Conservation (phyloP, 2,113 vertebrate species). For the Naja naja region DNA sequence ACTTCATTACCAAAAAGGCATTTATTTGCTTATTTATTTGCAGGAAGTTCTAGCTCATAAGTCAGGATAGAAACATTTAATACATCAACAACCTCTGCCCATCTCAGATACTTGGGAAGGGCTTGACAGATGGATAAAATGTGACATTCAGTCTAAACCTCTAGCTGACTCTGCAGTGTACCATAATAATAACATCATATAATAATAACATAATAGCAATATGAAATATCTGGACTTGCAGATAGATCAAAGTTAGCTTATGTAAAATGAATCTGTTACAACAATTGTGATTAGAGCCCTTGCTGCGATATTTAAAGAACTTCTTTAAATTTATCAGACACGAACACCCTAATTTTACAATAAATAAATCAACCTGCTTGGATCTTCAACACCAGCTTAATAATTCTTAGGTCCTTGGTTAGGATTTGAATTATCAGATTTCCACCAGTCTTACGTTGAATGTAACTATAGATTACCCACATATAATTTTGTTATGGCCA, state of each 20-base stretch:
- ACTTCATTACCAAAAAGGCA: neutral
- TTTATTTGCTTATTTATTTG: neutral
- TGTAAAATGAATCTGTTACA: no score
- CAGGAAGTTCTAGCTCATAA: neutral
- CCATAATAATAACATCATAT: neutral
- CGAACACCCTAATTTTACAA: neutral
- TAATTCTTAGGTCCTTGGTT: neutral
- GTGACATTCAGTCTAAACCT: no score
- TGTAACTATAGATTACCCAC: neutral
- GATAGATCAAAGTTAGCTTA: no score
- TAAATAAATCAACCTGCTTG: neutral
- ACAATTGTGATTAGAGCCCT: no score
- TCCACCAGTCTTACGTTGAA: neutral
- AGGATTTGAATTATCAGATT: neutral
- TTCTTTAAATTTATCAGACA: neutral
- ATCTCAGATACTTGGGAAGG: no score
- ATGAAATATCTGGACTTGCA: no score
- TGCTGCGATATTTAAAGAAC: no score
- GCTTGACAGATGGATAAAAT: no score
- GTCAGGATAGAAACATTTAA: neutral
- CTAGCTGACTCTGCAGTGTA: neutral
- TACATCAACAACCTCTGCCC: no score
- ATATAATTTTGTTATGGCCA: neutral
- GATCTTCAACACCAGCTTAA: neutral
- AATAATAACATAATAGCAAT: no score